Evolutionary conservation across 2,888 invertebrate genomes (phyloP).

Genomic region (Orgyia antiqua): DNA sequence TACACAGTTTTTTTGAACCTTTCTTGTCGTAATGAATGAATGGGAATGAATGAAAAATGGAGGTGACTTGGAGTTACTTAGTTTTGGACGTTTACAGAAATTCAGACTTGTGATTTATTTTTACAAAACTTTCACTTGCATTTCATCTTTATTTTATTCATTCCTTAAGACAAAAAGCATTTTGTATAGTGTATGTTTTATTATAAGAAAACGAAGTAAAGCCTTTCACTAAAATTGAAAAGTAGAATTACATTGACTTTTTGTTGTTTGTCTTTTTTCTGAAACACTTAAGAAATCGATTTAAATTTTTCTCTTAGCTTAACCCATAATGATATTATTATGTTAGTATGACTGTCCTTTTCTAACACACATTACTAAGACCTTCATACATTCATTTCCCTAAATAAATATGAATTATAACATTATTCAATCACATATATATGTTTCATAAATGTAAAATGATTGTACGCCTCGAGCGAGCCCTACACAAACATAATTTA

Average conservation of each 20-base stretch:
- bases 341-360: not conserved
- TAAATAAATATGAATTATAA: not conserved
- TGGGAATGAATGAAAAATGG: slow-evolving; percentile 17
- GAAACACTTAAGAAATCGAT: too few relatives aligned
- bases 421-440: not conserved
- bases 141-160: too few relatives aligned
- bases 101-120: slow-evolving; percentile 5
- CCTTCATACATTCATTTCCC: not conserved
- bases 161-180: too few relatives aligned
- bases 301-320: too few relatives aligned
- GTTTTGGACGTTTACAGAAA: slow-evolving; percentile 7
- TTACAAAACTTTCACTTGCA: not conserved
- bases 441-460: not conserved
- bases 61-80: slow-evolving; percentile 14
- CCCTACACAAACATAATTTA: not conserved
- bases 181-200: too few relatives aligned
- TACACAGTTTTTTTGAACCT: slow-evolving; percentile 17
- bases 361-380: not conserved
- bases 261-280: too few relatives aligned
- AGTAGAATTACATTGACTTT: too few relatives aligned
- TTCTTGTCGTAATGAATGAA: slow-evolving; percentile 16
- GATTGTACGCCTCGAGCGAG: not conserved
- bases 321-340: too few relatives aligned
- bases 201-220: too few relatives aligned
- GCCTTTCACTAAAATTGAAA: too few relatives aligned